Conservation (phyloP, 2,888 invertebrate genomes). For the Ectobius pallidus region DNA sequence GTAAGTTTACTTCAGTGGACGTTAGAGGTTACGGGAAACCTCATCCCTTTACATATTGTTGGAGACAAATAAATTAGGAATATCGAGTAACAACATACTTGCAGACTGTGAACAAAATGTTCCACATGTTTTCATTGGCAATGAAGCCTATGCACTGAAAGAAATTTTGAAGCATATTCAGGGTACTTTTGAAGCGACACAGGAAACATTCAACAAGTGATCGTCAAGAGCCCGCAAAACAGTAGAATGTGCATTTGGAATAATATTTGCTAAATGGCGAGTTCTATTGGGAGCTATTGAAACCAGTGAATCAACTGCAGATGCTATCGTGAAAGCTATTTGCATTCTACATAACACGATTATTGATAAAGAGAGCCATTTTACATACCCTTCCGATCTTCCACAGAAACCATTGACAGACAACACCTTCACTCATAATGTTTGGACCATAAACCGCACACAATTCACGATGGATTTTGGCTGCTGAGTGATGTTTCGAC, state of each 20-base stretch:
- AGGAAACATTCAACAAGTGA: slow-evolving; percentile 29
- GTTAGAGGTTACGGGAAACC: neutral
- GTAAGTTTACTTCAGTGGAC: neutral
- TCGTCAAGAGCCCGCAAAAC: slow-evolving; percentile 29
- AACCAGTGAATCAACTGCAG: slow-evolving; percentile 29
- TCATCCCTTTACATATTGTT: neutral
- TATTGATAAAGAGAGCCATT: slow-evolving; percentile 33
- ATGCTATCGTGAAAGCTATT: slow-evolving; percentile 35
- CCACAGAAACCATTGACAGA: too few relatives aligned
- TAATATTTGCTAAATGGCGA: slow-evolving; percentile 36
- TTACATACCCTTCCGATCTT: neutral
- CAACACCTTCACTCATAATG: too few relatives aligned
- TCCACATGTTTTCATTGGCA: slow-evolving; percentile 31
- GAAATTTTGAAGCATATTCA: neutral
- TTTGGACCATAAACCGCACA: too few relatives aligned
- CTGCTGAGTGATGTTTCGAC: too few relatives aligned
- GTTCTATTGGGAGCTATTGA: slow-evolving; percentile 35
- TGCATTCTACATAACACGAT: slow-evolving; percentile 40
- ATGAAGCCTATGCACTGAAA: slow-evolving; percentile 31
- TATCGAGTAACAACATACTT: neutral
- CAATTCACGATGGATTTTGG: too few relatives aligned
- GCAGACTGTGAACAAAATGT: neutral
- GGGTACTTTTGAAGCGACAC: neutral
- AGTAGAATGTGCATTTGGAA: slow-evolving; percentile 36
- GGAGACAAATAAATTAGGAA: neutral